These are phyloP conservation scores for Microcebus jonahi DNA, from an alignment of 2,113 vertebrate species.

Conservation along the genomic window DNA sequence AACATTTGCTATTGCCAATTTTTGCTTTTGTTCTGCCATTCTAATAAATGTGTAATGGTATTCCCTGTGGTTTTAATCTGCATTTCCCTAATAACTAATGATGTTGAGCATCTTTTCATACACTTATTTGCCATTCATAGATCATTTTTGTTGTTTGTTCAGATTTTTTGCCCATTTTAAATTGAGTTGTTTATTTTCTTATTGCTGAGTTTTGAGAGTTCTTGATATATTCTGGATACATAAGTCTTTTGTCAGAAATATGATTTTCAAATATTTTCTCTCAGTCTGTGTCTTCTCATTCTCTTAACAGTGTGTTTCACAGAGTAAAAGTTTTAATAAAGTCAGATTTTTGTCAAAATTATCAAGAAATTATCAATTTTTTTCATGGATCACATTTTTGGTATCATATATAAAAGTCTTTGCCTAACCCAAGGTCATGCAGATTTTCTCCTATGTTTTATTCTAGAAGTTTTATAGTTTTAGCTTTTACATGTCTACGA, in stretches of 20 bases:
- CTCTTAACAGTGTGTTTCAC: neutral
- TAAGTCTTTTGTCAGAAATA: neutral
- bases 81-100: neutral
- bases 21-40: neutral
- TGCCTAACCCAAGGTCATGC: neutral
- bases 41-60: neutral
- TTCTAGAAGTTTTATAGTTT: neutral
- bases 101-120: neutral
- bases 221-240: neutral
- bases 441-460: neutral
- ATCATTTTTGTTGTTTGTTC: neutral
- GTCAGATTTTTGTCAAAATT: neutral
- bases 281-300: neutral
- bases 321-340: neutral
- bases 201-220: neutral
- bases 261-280: neutral
- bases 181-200: neutral
- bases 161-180: neutral
- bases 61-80: neutral
- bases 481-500: neutral
- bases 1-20: neutral
- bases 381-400: neutral
- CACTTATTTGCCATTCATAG: neutral
- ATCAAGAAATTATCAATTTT: neutral
- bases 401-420: neutral